A percentile compares a stretch with the other conserved stretches of the same genome.
Evolutionary conservation across 2,888 invertebrate genomes (phyloP).

Genomic region (Noctua pronuba): DNA sequence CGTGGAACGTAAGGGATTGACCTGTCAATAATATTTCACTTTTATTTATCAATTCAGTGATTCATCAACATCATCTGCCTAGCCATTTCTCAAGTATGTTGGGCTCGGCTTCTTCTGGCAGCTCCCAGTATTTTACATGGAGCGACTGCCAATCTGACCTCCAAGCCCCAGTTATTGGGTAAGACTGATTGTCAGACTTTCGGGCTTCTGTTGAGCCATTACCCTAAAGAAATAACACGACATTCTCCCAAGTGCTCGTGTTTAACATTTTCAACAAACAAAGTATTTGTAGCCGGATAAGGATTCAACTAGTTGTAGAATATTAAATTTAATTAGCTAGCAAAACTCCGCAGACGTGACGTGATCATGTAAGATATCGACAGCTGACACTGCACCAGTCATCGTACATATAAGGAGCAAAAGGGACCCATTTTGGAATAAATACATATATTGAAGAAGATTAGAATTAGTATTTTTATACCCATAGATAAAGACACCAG

Average conservation of each 20-base stretch:
- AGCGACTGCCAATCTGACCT: not conserved
- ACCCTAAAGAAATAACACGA: not conserved
- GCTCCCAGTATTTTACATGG: not conserved
- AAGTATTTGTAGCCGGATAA: not conserved
- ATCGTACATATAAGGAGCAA: not conserved
- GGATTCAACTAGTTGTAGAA: too few relatives aligned
- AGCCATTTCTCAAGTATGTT: not conserved
- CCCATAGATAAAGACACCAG: constrained; percentile 97
- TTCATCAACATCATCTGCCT: not conserved
- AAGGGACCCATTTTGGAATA: not conserved
- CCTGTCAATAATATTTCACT: constrained; percentile 87
- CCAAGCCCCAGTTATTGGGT: not conserved
- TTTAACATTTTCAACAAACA: not conserved
- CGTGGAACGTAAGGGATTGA: constrained; percentile 90
- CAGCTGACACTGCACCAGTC: not conserved
- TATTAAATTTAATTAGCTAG: not conserved
- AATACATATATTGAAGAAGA: not conserved
- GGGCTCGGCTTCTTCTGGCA: not conserved
- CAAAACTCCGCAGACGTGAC: not conserved
- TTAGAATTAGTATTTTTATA: constrained; percentile 69
- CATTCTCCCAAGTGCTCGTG: not conserved
- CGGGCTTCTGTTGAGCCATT: not conserved
- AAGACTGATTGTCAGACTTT: not conserved
- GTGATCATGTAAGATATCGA: not conserved
- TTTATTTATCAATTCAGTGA: not conserved